Conservation (phyloP, 2,113 vertebrate species). For the Apistogramma diplotaenia region DNA sequence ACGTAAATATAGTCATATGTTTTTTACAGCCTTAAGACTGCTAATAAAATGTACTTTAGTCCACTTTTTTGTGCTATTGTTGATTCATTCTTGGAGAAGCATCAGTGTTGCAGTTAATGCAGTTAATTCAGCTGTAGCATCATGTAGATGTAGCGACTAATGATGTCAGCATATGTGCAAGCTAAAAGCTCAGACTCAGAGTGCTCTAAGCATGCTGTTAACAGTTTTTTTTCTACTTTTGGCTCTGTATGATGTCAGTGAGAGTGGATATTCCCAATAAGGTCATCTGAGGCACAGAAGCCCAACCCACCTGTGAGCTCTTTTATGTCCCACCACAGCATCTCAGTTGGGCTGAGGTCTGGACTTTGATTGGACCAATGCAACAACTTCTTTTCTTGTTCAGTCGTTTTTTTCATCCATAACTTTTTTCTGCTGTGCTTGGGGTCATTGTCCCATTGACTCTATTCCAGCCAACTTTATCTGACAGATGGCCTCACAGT, state of each 20-base stretch:
- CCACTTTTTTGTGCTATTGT: not conserved
- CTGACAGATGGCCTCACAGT: not conserved
- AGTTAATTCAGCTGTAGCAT: no score
- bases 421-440: no score
- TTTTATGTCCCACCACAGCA: no score
- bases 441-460: not conserved
- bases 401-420: no score
- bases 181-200: not conserved
- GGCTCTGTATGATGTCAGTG: not conserved
- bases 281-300: not conserved
- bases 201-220: accelerated
- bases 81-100: not conserved
- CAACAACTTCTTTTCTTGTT: no score
- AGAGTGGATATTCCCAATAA: not conserved
- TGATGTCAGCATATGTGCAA: no score
- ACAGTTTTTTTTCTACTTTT: not conserved
- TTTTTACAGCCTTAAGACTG: not conserved
- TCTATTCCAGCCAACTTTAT: not conserved
- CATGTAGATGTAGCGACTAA: no score
- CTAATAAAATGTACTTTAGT: not conserved
- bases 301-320: accelerated
- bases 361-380: no score
- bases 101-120: not conserved
- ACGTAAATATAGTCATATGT: not conserved
- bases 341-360: no score